Percentiles rank a stretch among this genome's conserved stretches.
Evolutionary conservation across 1,140 invertebrate genomes (phyloP).

Genomic region (Caenorhabditis tropicalis): DNA sequence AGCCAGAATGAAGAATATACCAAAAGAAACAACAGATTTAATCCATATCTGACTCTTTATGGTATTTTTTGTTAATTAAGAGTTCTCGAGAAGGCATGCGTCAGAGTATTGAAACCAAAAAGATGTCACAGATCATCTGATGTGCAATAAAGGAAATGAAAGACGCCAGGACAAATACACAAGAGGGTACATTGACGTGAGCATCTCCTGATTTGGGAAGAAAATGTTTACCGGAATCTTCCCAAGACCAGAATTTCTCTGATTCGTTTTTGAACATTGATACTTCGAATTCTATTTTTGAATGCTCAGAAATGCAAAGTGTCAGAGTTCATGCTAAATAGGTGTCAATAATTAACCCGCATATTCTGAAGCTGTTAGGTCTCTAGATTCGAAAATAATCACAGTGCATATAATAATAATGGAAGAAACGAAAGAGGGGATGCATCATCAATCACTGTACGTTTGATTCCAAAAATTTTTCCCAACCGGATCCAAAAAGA

Average conservation of each 20-base stretch:
- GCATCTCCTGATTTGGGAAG: neutral
- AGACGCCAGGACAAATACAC: neutral
- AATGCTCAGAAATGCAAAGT: neutral
- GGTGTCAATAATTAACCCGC: no score
- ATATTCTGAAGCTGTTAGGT: no score
- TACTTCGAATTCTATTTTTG: neutral
- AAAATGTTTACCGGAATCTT: neutral
- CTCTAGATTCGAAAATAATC: no score
- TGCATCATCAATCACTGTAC: no score
- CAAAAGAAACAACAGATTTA: neutral
- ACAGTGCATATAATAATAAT: no score
- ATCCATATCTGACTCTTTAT: neutral
- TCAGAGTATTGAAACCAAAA: neutral
- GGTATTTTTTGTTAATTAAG: constrained; percentile 9
- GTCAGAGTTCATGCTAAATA: neutral
- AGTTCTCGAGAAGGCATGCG: neutral
- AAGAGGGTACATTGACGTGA: constrained; percentile 3
- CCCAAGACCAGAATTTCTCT: neutral
- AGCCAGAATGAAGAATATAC: neutral
- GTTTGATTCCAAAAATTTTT: neutral
- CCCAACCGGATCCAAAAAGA: neutral
- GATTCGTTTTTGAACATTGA: neutral
- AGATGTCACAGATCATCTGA: constrained; percentile 42
- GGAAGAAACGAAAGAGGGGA: no score
- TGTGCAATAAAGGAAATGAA: neutral